Evolutionary conservation across 2,888 invertebrate genomes (phyloP).

Genomic region (Lissocephala sabroskyi): DNA sequence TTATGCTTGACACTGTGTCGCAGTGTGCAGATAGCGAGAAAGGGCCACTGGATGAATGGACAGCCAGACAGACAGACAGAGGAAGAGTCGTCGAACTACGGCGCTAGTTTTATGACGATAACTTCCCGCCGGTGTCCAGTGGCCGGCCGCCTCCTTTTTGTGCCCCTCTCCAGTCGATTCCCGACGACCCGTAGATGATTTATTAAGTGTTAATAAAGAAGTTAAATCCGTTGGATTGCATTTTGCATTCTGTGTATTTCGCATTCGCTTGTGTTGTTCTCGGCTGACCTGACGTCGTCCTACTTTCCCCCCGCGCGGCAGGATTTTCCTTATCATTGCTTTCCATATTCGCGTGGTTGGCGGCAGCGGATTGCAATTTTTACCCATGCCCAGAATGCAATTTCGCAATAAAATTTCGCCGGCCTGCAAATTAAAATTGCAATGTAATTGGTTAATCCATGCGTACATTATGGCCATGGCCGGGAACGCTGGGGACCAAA

Average conservation of each 20-base stretch:
- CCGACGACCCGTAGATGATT: too few relatives aligned
- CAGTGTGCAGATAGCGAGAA: conserved; percentile 58
- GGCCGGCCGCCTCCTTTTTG: neutral
- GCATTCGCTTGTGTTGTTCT: conserved; percentile 12
- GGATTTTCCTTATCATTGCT: conserved; percentile 66
- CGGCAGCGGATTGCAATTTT: conserved; percentile 41
- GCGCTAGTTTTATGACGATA: conserved; percentile 54
- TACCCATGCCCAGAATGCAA: conserved; percentile 47
- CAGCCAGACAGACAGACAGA: too few relatives aligned
- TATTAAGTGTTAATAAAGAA: conserved; percentile 71
- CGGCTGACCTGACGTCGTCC: neutral
- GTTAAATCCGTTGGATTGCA: conserved; percentile 66
- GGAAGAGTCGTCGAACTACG: too few relatives aligned
- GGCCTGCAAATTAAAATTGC: conserved; percentile 71
- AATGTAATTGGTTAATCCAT: conserved; percentile 71
- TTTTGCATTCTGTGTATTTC: conserved; percentile 38
- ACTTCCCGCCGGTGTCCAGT: conserved; percentile 36
- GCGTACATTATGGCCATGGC: conserved; percentile 55
- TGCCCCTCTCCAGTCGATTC: conserved; percentile 20
- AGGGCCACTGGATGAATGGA: conserved; percentile 33
- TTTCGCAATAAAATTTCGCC: conserved; percentile 69
- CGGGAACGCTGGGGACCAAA: too few relatives aligned
- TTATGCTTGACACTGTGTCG: conserved; percentile 68
- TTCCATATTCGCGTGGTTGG: conserved; percentile 47
- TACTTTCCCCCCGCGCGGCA: conserved; percentile 13